Percentiles rank a stretch among this genome's conserved stretches.
Evolutionary conservation across 2,888 invertebrate species (phyloP).

Genomic region (Hypselothyrea guttata): DNA sequence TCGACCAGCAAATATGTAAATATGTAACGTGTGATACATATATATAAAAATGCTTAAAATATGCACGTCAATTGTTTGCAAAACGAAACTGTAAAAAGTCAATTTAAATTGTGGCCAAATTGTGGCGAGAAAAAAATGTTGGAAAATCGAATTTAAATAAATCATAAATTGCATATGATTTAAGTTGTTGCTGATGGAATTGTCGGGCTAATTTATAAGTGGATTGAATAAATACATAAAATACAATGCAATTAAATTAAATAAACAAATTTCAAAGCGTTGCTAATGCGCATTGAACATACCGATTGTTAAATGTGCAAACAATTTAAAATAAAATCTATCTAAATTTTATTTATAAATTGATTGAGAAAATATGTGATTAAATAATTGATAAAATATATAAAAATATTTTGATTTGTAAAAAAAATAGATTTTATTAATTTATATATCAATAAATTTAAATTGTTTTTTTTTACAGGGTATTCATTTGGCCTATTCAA

Average conservation of each 20-base stretch:
- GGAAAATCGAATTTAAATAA: constrained; percentile 42
- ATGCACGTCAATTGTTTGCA: constrained; percentile 40
- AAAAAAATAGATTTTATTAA: not conserved
- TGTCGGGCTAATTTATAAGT: constrained; percentile 53
- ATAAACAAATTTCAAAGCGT: no score
- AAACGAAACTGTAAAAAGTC: constrained; percentile 52
- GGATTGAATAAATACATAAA: constrained; percentile 5
- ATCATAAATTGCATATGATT: constrained; percentile 43
- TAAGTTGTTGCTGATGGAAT: constrained; percentile 51
- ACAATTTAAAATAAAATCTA: no score
- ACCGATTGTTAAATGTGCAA: no score
- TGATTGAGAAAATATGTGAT: no score
- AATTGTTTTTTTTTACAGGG: constrained; percentile 8
- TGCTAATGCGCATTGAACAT: no score
- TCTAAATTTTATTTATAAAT: no score
- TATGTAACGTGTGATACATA: no score
- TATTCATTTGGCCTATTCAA: not conserved
- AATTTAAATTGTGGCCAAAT: constrained; percentile 40
- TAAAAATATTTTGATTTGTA: no score
- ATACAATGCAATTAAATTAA: no score
- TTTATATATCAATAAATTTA: not conserved
- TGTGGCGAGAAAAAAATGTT: constrained; percentile 23
- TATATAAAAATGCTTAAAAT: constrained; percentile 11
- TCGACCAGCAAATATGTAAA: constrained; percentile 40
- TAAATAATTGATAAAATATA: no score